Evolutionary conservation across 2,888 invertebrate genomes (phyloP), one percentile per base, ranked within the genome.

Genomic region (Callosobruchus maculatus): DNA sequence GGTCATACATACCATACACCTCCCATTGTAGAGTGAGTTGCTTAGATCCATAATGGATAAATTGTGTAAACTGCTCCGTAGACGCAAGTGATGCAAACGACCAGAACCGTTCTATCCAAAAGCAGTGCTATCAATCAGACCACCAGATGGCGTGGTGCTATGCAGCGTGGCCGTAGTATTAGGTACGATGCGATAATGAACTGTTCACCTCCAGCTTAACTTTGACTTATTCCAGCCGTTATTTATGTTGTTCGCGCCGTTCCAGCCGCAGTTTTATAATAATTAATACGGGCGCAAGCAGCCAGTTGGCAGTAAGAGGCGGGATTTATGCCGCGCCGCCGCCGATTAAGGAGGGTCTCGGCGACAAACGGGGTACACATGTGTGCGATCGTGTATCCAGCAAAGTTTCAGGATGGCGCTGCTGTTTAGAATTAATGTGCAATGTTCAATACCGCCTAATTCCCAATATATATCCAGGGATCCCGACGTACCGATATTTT

Each of bases 171-270:
- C n/a, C n/a, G 49, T 49, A 5, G 78, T 77, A 80, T 81, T 81
- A 78, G 77, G 77, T 76, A 72, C 74, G 76, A 74, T 76, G 77
- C 79, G 82, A 81, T 82, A 82, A 83, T 83, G 81, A 83, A 83
- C 82, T 80, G 80, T 78, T 81, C 79, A 80, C 81, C 80, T 82
- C 80, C 77, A 76, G 77, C 77, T 80, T 81, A 80, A 81, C 78
- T 80, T 80, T 80, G 80, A 80, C 80, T 79, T 79, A 80, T 77
- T 78, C 78, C 73, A 22, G 67, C 67, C 72, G 74, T 74, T 70
- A 74, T 72, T 49, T 74, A 72, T 74, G 66, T 74, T 70, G 22
- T 67, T 74, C 67, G 70, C 70, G 74, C 49, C 13, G 13, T 5
- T 49, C 49, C 9, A 49, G 49, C 49, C 49, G 80, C 78, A 73